Evolutionary conservation across 2,113 vertebrate genomes (phyloP), one percentile per base, ranked within the genome.

Genomic region (Siniperca chuatsi): DNA sequence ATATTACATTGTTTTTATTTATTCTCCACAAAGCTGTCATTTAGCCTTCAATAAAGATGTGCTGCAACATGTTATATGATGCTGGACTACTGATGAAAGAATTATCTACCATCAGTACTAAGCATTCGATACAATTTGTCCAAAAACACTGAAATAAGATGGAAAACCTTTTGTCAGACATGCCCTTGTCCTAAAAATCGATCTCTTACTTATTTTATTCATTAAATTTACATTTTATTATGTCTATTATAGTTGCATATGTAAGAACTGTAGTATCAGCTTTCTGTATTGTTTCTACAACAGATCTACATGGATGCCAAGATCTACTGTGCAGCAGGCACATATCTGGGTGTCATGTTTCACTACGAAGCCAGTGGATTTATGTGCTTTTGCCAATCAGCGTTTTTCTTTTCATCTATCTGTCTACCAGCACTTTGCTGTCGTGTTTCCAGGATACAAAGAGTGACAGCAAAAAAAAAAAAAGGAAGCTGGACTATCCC

Each of bases 391-490:
- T 35, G 70, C 57, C 62, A 20, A 48, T 82, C 54, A 77, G 52
- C 37, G 46, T 85, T 79, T 81, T 48, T 15, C 35, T 54, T 71
- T 25, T 37, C 42, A 78, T 86, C 62, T 25, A 5, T 83, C 48
- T 79, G 66, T 65, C 8, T 8, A 79, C 37, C 8, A 62, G 50
- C 57, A 85, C 55, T 58, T 66, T 60, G 25, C 55, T 78, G 70
- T 70, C 69, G 78, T 80, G 82, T 83, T 73, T 75, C 64, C 44
- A 78, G 48, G 44, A 80, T 76, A 84, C 80, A 89, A 48, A 73
- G n/a, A 48, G 64, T 74, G 75, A 81, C 46, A 71, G 66, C 33
- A 81, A 67, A 70, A 57, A 25, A 25, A 54, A 57, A 12, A 35
- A 48, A 58, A 52, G 16, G 16, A 50, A 76, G 65, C 82, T 44